A percentile compares a stretch with the other conserved stretches of the same genome.
These are phyloP conservation scores for Melitaea athalia DNA, from an alignment of 2,888 invertebrate species.

Conservation along the genomic window DNA sequence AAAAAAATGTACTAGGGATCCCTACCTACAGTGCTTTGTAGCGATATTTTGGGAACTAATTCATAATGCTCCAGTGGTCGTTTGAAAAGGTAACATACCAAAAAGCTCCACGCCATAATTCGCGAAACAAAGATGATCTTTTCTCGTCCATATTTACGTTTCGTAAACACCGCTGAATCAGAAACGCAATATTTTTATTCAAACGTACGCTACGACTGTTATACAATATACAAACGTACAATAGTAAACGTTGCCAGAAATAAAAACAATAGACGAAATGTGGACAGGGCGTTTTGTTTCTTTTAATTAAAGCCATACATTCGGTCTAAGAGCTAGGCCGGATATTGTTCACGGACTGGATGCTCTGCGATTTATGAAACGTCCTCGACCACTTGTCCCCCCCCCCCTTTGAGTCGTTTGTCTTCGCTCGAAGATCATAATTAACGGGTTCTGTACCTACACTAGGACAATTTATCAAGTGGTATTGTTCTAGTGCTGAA, in stretches of 20 bases:
- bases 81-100: constrained; percentile 14
- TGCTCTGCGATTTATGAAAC: background rate
- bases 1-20: no score
- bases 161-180: constrained; percentile 17
- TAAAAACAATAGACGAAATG: constrained; percentile 8
- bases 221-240: constrained; percentile 6
- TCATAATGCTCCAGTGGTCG: constrained; percentile 1
- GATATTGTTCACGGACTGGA: constrained; percentile 1
- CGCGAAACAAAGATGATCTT: constrained; percentile 16
- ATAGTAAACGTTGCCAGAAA: constrained; percentile 14
- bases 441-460: background rate
- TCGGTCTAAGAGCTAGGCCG: background rate
- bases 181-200: constrained; percentile 20
- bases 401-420: background rate
- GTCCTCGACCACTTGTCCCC: background rate
- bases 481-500: background rate
- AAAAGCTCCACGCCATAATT: constrained; percentile 14
- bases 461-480: background rate
- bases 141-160: constrained; percentile 17
- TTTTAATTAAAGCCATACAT: constrained; percentile 2
- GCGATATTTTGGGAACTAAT: background rate
- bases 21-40: background rate
- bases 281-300: background rate
- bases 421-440: background rate
- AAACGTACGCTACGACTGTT: constrained; percentile 9